A percentile compares a stretch with the other conserved stretches of the same genome.
Conservation (phyloP, 1,140 invertebrate species). For the Apis florea region DNA sequence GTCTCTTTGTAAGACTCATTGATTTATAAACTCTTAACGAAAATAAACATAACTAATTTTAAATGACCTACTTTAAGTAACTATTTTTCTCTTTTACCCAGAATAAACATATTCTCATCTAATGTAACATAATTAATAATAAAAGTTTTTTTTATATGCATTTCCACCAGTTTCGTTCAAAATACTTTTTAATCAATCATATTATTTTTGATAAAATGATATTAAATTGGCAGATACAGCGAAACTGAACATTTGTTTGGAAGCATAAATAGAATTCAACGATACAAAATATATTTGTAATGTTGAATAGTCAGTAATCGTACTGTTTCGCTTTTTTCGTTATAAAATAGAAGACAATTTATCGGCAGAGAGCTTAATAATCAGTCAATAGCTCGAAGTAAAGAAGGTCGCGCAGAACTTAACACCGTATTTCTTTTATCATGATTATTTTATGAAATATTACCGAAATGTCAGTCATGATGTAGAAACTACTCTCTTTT, state of each 20-base stretch:
- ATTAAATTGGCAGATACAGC: conserved; percentile 47
- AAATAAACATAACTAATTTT: conserved; percentile 12
- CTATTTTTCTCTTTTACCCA: conserved; percentile 54
- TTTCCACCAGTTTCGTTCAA: conserved; percentile 17
- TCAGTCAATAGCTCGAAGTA: conserved; percentile 56
- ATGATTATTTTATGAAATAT: conserved; percentile 32
- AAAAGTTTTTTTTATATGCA: conserved; percentile 3
- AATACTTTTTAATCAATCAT: conserved; percentile 9
- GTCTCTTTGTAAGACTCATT: not conserved
- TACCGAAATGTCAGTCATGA: conserved; percentile 32
- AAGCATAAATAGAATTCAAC: conserved; percentile 54
- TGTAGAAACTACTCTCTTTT: conserved; percentile 47
- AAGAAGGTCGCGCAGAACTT: conserved; percentile 43
- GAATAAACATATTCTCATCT: conserved; percentile 27
- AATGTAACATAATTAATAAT: conserved; percentile 21
- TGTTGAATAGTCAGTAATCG: conserved; percentile 44
- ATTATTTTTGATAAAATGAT: conserved; percentile 16
- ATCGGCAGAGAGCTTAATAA: conserved; percentile 60
- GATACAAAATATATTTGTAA: conserved; percentile 8
- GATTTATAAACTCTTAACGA: not conserved
- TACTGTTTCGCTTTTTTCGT: conserved; percentile 56
- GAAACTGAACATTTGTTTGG: conserved; percentile 61
- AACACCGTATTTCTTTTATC: conserved; percentile 38
- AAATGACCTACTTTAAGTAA: conserved; percentile 20
- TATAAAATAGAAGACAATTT: conserved; percentile 66